phyloP scores from a whole-genome alignment of 2,113 vertebrate species.

The Coptodon bakossiorum region DNA sequence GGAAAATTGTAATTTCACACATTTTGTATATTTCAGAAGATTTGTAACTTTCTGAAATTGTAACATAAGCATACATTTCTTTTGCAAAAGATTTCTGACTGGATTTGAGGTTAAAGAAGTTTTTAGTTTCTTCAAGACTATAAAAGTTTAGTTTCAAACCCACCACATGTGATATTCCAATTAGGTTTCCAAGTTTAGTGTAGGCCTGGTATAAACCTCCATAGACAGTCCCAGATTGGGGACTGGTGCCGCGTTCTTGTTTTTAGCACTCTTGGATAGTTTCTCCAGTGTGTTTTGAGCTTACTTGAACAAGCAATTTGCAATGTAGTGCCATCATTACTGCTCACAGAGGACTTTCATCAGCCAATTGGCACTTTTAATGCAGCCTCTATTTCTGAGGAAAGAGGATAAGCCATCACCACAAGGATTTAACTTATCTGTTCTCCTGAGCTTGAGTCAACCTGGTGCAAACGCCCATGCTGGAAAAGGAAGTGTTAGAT shows the following conservation, averaged over 20 bases:
- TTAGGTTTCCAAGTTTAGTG: background rate
- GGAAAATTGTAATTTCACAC: background rate
- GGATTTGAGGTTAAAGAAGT: background rate
- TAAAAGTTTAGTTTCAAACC: background rate
- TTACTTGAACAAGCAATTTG: conserved; percentile 58
- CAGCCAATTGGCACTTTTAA: conserved; percentile 45
- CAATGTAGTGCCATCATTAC: conserved; percentile 50
- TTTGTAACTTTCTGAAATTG: background rate
- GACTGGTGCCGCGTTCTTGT: conserved; percentile 12
- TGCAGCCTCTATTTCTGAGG: conserved; percentile 34
- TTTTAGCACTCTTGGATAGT: conserved; percentile 34
- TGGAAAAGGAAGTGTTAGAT: conserved; percentile 4
- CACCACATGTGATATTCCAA: background rate
- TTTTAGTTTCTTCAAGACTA: background rate
- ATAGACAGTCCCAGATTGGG: conserved; percentile 5
- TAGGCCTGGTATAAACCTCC: background rate
- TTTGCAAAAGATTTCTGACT: background rate
- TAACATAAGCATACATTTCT: background rate
- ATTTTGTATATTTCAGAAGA: background rate
- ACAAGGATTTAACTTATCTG: conserved; percentile 32
- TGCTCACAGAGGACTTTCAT: conserved; percentile 37
- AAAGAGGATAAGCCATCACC: conserved; percentile 22
- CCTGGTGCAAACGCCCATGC: background rate
- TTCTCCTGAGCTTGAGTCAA: conserved; percentile 24
- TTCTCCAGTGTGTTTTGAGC: conserved; percentile 43